A percentile compares a stretch with the other conserved stretches of the same genome.
Conservation (phyloP, 1,140 invertebrate genomes). For the Neodiprion pinetum region DNA sequence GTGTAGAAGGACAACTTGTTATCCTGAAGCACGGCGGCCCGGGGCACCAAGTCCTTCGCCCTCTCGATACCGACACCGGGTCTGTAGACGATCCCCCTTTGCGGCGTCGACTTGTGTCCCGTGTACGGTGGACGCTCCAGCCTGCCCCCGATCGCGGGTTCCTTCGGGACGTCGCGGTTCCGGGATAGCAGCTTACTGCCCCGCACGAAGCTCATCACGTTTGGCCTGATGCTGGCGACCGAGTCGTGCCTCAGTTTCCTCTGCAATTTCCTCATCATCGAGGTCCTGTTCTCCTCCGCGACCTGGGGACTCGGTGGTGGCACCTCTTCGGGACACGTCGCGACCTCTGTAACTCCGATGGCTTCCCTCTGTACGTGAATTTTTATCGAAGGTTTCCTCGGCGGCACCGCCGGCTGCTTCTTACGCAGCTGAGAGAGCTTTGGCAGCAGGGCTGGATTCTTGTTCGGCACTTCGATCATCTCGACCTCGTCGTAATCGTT, state of each 20-base stretch:
- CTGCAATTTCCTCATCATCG: constrained; percentile 47
- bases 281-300: constrained; percentile 36
- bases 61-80: constrained; percentile 62
- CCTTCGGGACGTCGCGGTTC: constrained; percentile 37
- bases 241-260: constrained; percentile 50
- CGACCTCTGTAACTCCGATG: not conserved
- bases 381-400: constrained; percentile 37
- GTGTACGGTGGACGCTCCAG: constrained; percentile 45
- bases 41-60: constrained; percentile 62
- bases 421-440: constrained; percentile 46
- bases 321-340: constrained; percentile 2
- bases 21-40: constrained; percentile 62
- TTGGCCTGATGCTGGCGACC: constrained; percentile 40
- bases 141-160: constrained; percentile 25
- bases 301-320: constrained; percentile 14
- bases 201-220: constrained; percentile 52
- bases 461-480: constrained; percentile 40
- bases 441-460: constrained; percentile 54
- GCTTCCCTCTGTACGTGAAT: constrained; percentile 11
- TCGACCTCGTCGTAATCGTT: constrained; percentile 54
- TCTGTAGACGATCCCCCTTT: constrained; percentile 52
- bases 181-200: constrained; percentile 45
- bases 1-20: constrained; percentile 63
- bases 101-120: constrained; percentile 36
- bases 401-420: constrained; percentile 54